Evolutionary conservation across 2,113 vertebrate species (phyloP), one percentile per base, ranked within the genome.

Genomic region (Xyliphius kryptos): DNA sequence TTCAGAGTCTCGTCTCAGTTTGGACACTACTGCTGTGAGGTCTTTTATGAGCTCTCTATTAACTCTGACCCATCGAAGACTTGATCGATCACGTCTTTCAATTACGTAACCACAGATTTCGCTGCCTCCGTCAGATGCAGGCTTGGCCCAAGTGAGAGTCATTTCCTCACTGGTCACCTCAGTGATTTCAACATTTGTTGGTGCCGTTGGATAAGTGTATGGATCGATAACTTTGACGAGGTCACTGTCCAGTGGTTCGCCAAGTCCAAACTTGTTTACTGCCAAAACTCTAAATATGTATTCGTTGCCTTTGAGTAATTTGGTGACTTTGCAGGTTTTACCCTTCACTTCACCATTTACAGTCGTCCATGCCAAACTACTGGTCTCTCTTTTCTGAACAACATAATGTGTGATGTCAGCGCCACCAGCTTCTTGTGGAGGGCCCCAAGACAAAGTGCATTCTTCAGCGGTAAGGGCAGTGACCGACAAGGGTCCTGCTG

Each of bases 381-480:
- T 98, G 58, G 94, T 98, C 73, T 99, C 96, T 76, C 94, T 91
- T 77, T 94, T 97, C 79, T 99, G 90, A 77, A 99, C 89, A 77
- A 94, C 66, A 57, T 98, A 99, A 75, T 97, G 87, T 72, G 93
- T 92, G 19, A 98, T 92, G 38, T 90, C 84, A 66, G 93, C 90
- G 37, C 96, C 96, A 1, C 96, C 96, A 2, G 82, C 80, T 86
- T 99, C 96, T 78, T 97, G 95, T 66, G 96, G 94, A 5, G 87
- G 83, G 78, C 91, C 95, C 96, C 96, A 99, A 22, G 90, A 90
- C 56, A 99, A 82, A 50, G 84, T 90, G 69, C 93, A 97, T 13
- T 88, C 87, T 64, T 95, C 91, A 68, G 93, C 82, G 68, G 91
- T 96, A 54, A 97, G 84, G 56, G 85, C 90, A 70, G 75, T 89